Evolutionary conservation across 2,797 vertebrate genomes (phyloP).

Genomic region (Anisognathus igniventris): DNA sequence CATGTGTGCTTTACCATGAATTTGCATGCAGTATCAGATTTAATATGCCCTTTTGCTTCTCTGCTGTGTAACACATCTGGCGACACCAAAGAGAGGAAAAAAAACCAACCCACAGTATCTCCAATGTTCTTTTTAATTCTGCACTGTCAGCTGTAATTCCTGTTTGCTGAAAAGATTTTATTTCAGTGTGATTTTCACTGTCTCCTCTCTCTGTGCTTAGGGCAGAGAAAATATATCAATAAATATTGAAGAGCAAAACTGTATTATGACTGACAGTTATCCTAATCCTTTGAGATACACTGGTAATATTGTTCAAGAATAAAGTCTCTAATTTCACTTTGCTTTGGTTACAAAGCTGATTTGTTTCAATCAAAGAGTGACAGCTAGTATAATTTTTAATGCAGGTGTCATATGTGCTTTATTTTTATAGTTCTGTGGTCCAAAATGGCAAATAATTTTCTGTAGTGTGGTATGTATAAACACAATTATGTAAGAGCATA

Average conservation of each 20-base stretch:
- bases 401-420: conserved; percentile 6
- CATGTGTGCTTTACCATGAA: not conserved
- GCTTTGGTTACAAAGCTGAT: conserved; percentile 16
- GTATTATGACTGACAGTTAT: not conserved
- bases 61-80: not conserved
- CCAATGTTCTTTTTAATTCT: not conserved
- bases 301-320: not conserved
- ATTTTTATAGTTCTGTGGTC: not conserved
- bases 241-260: conserved; percentile 6
- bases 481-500: not conserved
- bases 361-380: conserved; percentile 1
- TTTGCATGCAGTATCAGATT: not conserved
- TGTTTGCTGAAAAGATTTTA: not conserved
- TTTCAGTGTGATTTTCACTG: not conserved
- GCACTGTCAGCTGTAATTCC: not conserved
- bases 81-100: not conserved
- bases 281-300: conserved; percentile 23
- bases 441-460: not conserved
- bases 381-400: conserved; percentile 23
- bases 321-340: conserved; percentile 14
- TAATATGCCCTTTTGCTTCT: not conserved
- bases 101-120: not conserved
- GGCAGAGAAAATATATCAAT: conserved; percentile 1
- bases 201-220: not conserved
- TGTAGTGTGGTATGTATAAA: not conserved